Base-by-base conservation (phyloP, 2,113 vertebrate genomes). In the Trematocara zebra region DNA sequence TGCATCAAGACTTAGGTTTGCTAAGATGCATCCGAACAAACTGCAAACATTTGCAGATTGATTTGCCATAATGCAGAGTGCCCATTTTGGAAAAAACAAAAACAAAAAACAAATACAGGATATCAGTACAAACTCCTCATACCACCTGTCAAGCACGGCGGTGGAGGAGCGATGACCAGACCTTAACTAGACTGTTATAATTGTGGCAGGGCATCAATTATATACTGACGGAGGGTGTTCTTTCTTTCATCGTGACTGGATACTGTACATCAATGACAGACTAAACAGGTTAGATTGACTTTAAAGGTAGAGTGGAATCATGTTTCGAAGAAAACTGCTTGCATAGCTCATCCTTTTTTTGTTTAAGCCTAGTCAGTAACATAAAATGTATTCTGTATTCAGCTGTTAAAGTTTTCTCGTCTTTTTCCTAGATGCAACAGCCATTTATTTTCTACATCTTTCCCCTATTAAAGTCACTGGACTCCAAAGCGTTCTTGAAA, bases 401-500 rank as follows among this genome's bases (percentile, higher is more conserved):
- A 44, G 26, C 26, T 52, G 47, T 11, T 17, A 42, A 42, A 67
- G 61, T 80, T 88, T 52, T 72, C 59, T 79, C 7, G 7, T 20
- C 28, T 83, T 54, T 80, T 78, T 78, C 51, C 42, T 20, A 5
- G 40, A 88, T 47, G 51, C 44, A 31, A 49, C 69, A 90, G 67
- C 15, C 20, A n/a, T 49, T 91, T 26, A 31, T 49, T 61, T 88
- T 84, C 84, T 89, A 90, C 85, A 88, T 80, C 40, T 79, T 88
- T 51, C 81, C 79, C 26, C 81, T 8, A 89, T 93, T 90, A 87
- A 92, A 91, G 72, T 90, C 84, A 31, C 56, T 92, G 88, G 90
- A 92, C 83, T 91, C 85, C 79, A 87, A 88, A 78, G 90, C 85
- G 26, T 94, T 94, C 72, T 78, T 85, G 15, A 85, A 95, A 54